Percentiles rank a stretch among this genome's conserved stretches.
Conservation (phyloP, 2,888 invertebrate species). For the Cenopis cana region DNA sequence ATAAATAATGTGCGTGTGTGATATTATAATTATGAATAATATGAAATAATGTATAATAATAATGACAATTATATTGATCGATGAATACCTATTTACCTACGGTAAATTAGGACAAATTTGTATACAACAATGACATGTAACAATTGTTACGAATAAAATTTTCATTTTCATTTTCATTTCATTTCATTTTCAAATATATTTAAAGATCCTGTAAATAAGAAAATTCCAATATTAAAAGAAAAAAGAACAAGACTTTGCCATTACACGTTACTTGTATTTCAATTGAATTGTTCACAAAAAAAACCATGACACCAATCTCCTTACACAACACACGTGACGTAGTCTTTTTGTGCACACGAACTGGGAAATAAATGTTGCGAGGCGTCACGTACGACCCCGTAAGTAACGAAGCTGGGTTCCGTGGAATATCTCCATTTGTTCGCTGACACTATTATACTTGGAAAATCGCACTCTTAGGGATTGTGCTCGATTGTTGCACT, state of each 20-base stretch:
- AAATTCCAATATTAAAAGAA: neutral
- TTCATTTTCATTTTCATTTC: too few species aligned
- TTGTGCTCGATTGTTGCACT: conserved; percentile 11
- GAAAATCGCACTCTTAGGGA: conserved; percentile 13
- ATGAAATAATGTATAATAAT: too few species aligned
- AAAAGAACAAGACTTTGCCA: neutral
- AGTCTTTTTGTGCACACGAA: conserved; percentile 16
- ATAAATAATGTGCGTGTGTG: too few species aligned
- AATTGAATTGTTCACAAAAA: neutral
- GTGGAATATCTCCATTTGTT: conserved; percentile 28
- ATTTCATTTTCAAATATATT: too few species aligned
- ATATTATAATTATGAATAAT: too few species aligned
- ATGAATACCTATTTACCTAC: too few species aligned
- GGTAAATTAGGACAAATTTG: too few species aligned
- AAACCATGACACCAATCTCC: conserved; percentile 8
- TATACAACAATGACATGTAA: too few species aligned
- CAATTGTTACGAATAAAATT: too few species aligned
- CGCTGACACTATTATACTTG: conserved; percentile 17
- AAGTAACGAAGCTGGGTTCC: conserved; percentile 18
- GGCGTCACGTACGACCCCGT: conserved; percentile 26
- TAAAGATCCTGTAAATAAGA: too few species aligned
- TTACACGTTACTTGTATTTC: neutral
- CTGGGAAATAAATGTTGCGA: conserved; percentile 28
- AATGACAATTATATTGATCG: too few species aligned
- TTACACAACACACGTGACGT: conserved; percentile 1